Evolutionary conservation across 2,113 vertebrate species (phyloP).

Genomic region (Elgaria multicarinata): DNA sequence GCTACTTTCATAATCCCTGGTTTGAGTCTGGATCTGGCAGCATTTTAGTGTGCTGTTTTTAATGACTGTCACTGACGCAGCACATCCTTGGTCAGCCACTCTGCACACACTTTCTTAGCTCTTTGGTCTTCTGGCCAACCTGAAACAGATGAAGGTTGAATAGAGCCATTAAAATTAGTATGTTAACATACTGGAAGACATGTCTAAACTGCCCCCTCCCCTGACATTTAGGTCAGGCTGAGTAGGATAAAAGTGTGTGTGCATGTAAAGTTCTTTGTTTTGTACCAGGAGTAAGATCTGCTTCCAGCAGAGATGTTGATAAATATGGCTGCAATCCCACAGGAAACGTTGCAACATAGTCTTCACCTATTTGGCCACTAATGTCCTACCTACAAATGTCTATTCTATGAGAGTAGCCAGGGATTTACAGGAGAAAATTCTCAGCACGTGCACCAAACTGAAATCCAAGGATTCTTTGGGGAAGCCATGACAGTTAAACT

Average conservation of each 20-base stretch:
- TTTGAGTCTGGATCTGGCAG: not conserved
- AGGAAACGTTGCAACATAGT: not conserved
- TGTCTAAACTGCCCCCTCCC: not conserved
- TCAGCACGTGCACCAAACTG: not conserved
- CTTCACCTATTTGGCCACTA: not conserved
- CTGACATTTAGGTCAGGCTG: not conserved
- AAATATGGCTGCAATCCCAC: not conserved
- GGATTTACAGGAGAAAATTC: not conserved
- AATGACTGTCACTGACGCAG: constrained; percentile 11
- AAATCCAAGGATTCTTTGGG: not conserved
- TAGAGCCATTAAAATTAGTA: not conserved
- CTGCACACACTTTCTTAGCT: constrained; percentile 1
- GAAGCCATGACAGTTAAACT: not conserved
- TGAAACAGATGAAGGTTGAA: not conserved
- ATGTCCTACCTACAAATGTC: not conserved
- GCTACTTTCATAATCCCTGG: not conserved
- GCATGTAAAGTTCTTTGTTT: not conserved
- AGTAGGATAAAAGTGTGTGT: not conserved
- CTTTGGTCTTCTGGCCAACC: not conserved
- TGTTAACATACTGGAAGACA: not conserved
- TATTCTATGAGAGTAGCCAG: not conserved
- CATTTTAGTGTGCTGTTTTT: constrained; percentile 6
- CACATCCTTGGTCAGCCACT: constrained; percentile 13
- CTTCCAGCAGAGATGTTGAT: constrained; percentile 9
- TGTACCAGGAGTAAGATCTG: not conserved